A percentile compares a stretch with the other conserved stretches of the same genome.
These are phyloP conservation scores for Diplolepis rosae DNA, from an alignment of 2,888 invertebrate species.

Conservation along the genomic window DNA sequence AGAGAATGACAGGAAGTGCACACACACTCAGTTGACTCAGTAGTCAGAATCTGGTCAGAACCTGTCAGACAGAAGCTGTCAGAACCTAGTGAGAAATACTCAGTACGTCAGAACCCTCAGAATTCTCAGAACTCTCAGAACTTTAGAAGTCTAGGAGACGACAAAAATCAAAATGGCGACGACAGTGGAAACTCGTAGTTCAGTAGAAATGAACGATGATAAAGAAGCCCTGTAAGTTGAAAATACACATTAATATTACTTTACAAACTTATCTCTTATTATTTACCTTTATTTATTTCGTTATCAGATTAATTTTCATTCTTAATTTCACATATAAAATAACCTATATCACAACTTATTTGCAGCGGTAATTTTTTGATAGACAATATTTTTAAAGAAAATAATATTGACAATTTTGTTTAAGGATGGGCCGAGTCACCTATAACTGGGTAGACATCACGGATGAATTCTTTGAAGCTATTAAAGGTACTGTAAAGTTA, in stretches of 20 bases:
- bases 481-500: conserved; percentile 74
- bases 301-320: not conserved
- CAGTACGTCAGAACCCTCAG: too few species aligned
- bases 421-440: conserved; percentile 70
- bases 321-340: conserved; percentile 31
- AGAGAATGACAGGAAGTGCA: conserved; percentile 35
- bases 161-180: conserved; percentile 64
- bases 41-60: too few species aligned
- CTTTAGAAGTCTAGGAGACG: not conserved
- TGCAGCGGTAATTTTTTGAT: conserved; percentile 41
- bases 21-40: too few species aligned
- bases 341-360: conserved; percentile 51
- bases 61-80: too few species aligned
- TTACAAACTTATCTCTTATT: not conserved
- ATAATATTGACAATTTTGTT: conserved; percentile 40
- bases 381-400: conserved; percentile 20
- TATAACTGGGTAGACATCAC: conserved; percentile 84
- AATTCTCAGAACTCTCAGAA: not conserved
- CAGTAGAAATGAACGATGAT: conserved; percentile 65
- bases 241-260: not conserved
- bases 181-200: conserved; percentile 65
- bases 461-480: conserved; percentile 78
- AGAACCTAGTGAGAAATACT: too few species aligned
- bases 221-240: conserved; percentile 67
- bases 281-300: not conserved